These are phyloP conservation scores for Cebuella pygmaea DNA, from an alignment of 2,797 vertebrate species.

Conservation along the genomic window DNA sequence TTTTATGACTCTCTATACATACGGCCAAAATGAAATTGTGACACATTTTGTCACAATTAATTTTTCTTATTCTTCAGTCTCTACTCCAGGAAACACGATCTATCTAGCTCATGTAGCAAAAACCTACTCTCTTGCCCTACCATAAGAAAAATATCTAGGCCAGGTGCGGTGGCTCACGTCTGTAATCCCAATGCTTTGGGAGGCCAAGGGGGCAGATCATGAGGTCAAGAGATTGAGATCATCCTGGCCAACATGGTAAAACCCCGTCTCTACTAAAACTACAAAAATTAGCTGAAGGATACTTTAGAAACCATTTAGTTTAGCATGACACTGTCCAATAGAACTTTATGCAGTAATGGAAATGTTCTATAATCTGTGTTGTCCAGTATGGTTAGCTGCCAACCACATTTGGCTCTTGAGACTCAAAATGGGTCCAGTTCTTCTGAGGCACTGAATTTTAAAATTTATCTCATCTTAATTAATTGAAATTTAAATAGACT, in stretches of 20 bases:
- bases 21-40: neutral
- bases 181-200: too few species aligned
- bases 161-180: too few species aligned
- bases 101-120: neutral
- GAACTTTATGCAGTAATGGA: neutral
- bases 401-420: neutral
- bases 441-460: neutral
- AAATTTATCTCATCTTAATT: neutral
- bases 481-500: neutral
- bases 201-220: too few species aligned
- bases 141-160: neutral
- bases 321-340: too few species aligned
- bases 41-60: neutral
- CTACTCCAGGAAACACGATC: neutral
- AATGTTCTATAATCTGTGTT: neutral
- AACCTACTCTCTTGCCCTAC: neutral
- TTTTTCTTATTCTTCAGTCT: conserved; percentile 11
- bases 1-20: neutral
- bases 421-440: neutral
- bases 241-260: too few species aligned
- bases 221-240: too few species aligned
- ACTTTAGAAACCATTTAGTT: neutral
- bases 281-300: neutral
- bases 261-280: too few species aligned
- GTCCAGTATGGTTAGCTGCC: neutral